Percentiles rank a stretch among this genome's conserved stretches.
These are phyloP conservation scores for Betta splendens DNA, from an alignment of 2,797 vertebrate species.

Conservation along the genomic window DNA sequence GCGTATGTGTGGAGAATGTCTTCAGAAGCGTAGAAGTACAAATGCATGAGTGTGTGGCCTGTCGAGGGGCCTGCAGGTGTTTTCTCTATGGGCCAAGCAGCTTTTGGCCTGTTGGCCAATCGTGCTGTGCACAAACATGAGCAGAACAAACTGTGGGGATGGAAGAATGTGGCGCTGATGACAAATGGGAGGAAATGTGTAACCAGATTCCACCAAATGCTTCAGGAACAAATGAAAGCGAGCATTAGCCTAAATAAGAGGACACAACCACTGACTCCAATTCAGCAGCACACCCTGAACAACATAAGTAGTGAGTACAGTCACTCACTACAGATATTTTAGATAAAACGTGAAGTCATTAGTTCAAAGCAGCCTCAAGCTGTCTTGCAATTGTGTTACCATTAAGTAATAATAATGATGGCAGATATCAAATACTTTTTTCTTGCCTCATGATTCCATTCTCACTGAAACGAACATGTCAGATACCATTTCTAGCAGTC, in stretches of 20 bases:
- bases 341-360: too few relatives aligned
- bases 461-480: constrained; percentile 8
- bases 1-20: constrained; percentile 18
- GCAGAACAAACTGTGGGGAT: constrained; percentile 66
- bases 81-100: constrained; percentile 72
- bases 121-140: constrained; percentile 70
- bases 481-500: constrained; percentile 21
- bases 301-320: too few relatives aligned
- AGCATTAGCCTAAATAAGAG: constrained; percentile 16
- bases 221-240: constrained; percentile 22
- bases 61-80: constrained; percentile 66
- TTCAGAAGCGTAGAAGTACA: constrained; percentile 31
- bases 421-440: too few relatives aligned
- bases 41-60: constrained; percentile 31
- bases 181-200: constrained; percentile 53
- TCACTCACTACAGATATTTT: too few relatives aligned
- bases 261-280: constrained; percentile 37
- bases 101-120: constrained; percentile 56
- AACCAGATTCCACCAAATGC: constrained; percentile 38
- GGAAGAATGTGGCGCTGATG: constrained; percentile 68
- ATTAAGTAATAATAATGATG: neutral
- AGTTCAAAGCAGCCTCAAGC: too few relatives aligned
- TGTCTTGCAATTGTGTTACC: too few relatives aligned
- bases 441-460: too few relatives aligned
- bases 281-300: constrained; percentile 12